Conservation (phyloP, 2,113 vertebrate genomes). For the Brienomyrus longianalis region DNA sequence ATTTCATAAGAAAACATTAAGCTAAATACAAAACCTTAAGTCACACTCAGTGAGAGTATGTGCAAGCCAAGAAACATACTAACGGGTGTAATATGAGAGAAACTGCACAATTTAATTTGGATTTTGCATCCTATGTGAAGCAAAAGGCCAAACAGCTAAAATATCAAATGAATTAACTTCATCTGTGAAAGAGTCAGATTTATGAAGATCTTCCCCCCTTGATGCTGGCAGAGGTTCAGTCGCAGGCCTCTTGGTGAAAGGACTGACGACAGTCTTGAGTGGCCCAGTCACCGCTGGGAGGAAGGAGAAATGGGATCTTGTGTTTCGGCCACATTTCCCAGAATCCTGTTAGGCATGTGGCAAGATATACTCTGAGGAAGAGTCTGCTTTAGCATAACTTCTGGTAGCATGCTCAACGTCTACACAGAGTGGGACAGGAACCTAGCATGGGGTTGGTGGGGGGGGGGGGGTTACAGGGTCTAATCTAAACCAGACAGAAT, state of each 20-base stretch:
- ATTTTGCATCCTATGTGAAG: neutral
- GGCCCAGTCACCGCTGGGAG: neutral
- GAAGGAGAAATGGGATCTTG: slow-evolving; percentile 1
- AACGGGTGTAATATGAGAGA: neutral
- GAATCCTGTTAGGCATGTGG: neutral
- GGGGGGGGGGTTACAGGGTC: neutral
- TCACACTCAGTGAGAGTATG: neutral
- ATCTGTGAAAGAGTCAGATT: neutral
- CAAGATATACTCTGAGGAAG: neutral
- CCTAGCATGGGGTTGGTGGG: neutral
- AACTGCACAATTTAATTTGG: neutral
- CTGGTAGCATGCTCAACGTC: neutral
- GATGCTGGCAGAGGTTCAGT: neutral
- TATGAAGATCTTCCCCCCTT: neutral
- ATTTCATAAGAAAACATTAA: neutral
- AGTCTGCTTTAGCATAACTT: neutral
- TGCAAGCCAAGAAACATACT: neutral
- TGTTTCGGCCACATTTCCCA: neutral
- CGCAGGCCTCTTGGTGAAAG: neutral
- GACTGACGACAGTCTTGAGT: neutral
- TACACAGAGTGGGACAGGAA: neutral
- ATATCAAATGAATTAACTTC: neutral
- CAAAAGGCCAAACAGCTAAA: neutral
- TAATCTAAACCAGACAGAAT: neutral
- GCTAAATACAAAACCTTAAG: neutral